Conservation (phyloP, 2,113 vertebrate genomes). For the Dermatemys mawii region DNA sequence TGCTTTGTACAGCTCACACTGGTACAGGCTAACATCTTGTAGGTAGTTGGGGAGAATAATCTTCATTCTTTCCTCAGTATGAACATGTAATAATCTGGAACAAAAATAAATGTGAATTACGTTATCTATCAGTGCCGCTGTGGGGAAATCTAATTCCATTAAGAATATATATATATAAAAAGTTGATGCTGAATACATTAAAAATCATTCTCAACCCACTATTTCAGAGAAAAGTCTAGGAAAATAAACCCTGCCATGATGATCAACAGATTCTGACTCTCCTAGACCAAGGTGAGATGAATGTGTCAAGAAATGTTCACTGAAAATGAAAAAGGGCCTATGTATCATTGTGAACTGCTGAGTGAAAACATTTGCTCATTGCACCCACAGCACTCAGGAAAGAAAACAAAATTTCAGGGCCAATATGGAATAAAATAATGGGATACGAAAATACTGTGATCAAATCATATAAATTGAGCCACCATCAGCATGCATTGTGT, state of each 20-base stretch:
- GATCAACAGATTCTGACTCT: neutral
- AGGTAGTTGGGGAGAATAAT: neutral
- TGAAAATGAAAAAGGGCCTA: neutral
- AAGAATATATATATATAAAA: neutral
- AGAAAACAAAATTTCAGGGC: neutral
- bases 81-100: neutral
- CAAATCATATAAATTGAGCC: neutral
- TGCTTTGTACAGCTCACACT: neutral
- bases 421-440: neutral
- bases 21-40: neutral
- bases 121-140: neutral
- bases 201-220: neutral
- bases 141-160: neutral
- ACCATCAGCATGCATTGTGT: neutral
- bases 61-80: neutral
- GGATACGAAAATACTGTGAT: neutral
- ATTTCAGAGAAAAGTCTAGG: neutral
- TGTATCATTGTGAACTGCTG: neutral
- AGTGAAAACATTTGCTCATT: neutral
- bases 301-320: too few species aligned
- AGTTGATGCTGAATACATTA: neutral
- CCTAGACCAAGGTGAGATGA: too few species aligned
- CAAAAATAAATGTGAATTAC: too few species aligned
- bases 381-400: neutral
- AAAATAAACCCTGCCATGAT: neutral